Evolutionary conservation across 2,888 invertebrate genomes (phyloP).

Genomic region (Ctena decussata): DNA sequence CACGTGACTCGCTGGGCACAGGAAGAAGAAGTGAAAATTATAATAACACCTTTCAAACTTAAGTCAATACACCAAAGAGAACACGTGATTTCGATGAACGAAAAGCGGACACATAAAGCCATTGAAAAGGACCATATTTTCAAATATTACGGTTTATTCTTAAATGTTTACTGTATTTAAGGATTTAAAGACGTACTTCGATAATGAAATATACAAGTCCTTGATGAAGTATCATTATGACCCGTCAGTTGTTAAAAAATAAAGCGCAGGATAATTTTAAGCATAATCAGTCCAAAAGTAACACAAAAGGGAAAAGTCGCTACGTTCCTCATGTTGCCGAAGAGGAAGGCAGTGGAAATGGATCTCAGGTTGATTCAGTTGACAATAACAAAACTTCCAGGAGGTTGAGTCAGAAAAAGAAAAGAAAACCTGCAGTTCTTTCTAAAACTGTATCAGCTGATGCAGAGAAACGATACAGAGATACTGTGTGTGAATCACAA

Average conservation of each 20-base stretch:
- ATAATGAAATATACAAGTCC: slow-evolving; percentile 77
- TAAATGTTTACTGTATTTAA: slow-evolving; percentile 77
- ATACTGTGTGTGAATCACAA: slow-evolving; percentile 73
- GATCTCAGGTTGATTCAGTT: slow-evolving; percentile 53
- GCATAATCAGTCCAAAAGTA: background rate
- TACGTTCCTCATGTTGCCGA: background rate
- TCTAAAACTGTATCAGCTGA: background rate
- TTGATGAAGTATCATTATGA: slow-evolving; percentile 80
- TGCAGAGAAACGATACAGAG: slow-evolving; percentile 53
- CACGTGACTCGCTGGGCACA: slow-evolving; percentile 62
- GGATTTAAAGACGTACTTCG: slow-evolving; percentile 79
- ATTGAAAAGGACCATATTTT: slow-evolving; percentile 67
- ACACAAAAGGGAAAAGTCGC: background rate
- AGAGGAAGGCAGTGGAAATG: slow-evolving; percentile 64
- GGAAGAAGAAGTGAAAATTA: slow-evolving; percentile 29
- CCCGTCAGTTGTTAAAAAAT: slow-evolving; percentile 52
- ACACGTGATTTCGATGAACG: slow-evolving; percentile 48
- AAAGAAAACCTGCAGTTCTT: slow-evolving; percentile 1
- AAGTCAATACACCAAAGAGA: slow-evolving; percentile 66
- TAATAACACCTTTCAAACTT: slow-evolving; percentile 46
- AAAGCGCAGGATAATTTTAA: background rate
- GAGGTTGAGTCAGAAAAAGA: slow-evolving; percentile 10
- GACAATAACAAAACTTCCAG: slow-evolving; percentile 13
- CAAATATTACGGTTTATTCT: slow-evolving; percentile 76
- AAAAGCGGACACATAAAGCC: slow-evolving; percentile 39